Evolutionary conservation across 2,113 vertebrate genomes (phyloP), one percentile per base, ranked within the genome.

Genomic region (Capra hircus): DNA sequence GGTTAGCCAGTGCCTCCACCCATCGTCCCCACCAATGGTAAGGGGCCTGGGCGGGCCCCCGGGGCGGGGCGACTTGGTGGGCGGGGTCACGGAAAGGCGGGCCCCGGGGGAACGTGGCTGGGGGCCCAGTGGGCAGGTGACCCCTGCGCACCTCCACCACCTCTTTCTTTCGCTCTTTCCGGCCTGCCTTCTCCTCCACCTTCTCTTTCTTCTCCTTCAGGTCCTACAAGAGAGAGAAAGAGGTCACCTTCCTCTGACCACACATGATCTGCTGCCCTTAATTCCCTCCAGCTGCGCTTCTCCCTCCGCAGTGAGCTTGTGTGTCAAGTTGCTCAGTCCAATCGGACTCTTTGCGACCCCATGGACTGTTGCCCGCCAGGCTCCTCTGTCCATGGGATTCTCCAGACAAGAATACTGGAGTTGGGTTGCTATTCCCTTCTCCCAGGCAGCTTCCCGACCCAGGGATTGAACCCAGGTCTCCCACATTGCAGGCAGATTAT

Each of bases 191-290:
- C 96, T 99, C 99, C 90, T 99, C 99, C 7, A 98, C 93, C 55
- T 99, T 99, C 83, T 99, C 99, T 95, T 99, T 99, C 97, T 99
- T 99, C 78, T 99, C 99, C 96, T 99, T 99, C 98, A 99, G 97
- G 94, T 99, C 99, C 99, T 99, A 19, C 0, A 86, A 90, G 80
- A 87, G 50, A 92, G 92, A 97, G 59, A 71, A 71, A 97, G 45
- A 84, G 71, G 78, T 96, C 96, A 96, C 55, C 59, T 95, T 90
- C 62, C 8, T 64, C 36, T 87, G 43, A 83, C 64, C 62, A 95
- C 60, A 40, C 45, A 50, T 2, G 23, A 53, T 6, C 13, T 33
- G 71, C 48, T 67, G 88, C 28, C 77, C 64, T 33, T 3, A 11
- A 13, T 19, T 64, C 33, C 33, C 84, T 64, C 57, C 12, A n/a